Percentiles rank a stretch among this genome's conserved stretches.
These are phyloP conservation scores for Scleropages formosus DNA, from an alignment of 2,797 vertebrate genomes.

Conservation along the genomic window DNA sequence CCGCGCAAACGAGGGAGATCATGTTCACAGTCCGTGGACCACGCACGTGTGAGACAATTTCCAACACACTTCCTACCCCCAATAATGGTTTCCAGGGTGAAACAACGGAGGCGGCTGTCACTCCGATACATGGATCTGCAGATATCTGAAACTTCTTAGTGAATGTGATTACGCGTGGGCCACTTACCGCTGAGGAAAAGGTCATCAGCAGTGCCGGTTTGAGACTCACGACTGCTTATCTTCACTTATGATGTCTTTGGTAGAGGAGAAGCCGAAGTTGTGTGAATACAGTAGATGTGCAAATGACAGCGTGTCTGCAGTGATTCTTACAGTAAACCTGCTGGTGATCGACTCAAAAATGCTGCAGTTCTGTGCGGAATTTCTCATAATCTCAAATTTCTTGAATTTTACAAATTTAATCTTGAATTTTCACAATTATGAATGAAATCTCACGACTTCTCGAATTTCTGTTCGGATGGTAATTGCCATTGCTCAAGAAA, in stretches of 20 bases:
- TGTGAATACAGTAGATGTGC: slow-evolving; percentile 4
- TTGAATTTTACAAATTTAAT: too few species aligned
- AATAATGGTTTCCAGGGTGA: slow-evolving; percentile 39
- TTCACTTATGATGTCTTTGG: slow-evolving; percentile 20
- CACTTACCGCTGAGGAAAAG: slow-evolving; percentile 12
- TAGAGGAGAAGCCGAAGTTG: not conserved
- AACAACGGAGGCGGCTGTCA: slow-evolving; percentile 26
- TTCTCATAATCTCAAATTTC: slow-evolving; percentile 5
- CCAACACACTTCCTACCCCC: slow-evolving; percentile 26
- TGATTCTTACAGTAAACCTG: slow-evolving; percentile 4
- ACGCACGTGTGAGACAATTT: slow-evolving; percentile 31
- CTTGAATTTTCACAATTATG: too few species aligned
- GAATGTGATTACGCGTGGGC: slow-evolving; percentile 4
- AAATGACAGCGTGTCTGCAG: not conserved
- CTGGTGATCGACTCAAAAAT: not conserved
- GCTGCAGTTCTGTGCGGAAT: not conserved
- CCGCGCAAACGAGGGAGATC: slow-evolving; percentile 26
- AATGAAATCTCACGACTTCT: too few species aligned
- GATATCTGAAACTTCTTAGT: slow-evolving; percentile 16
- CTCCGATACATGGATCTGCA: slow-evolving; percentile 14
- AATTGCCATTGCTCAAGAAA: too few species aligned
- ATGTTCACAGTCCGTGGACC: slow-evolving; percentile 24
- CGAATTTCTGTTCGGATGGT: too few species aligned
- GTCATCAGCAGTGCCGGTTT: not conserved
- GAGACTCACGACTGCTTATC: not conserved